phyloP scores from a whole-genome alignment of 2,113 vertebrate species.

The Megaceryle torquata region DNA sequence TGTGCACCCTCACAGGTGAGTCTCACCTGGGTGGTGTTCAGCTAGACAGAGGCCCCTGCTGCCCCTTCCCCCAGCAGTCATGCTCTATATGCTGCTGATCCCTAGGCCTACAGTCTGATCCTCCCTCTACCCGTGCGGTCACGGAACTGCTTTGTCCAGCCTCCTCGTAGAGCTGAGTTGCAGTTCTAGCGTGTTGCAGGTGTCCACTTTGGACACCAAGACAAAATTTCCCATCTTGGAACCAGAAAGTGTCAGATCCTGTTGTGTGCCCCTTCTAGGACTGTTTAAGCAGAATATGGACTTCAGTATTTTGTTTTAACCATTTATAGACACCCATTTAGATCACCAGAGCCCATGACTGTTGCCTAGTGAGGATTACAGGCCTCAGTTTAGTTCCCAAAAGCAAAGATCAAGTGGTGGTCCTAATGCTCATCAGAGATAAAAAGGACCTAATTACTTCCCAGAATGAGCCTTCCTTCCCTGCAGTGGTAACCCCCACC shows the following conservation, averaged over 20 bases:
- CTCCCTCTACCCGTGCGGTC: accelerated
- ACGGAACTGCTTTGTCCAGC: accelerated
- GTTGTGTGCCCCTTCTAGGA: not conserved
- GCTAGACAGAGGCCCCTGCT: not conserved
- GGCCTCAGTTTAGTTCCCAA: not conserved
- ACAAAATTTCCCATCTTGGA: not conserved
- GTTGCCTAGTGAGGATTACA: not conserved
- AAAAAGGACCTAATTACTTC: not conserved
- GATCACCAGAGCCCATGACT: not conserved
- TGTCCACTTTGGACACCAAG: not conserved
- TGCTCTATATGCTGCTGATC: not conserved
- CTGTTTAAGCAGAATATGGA: not conserved
- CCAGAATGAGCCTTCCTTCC: not conserved
- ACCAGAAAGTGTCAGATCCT: not conserved
- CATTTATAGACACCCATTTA: not conserved
- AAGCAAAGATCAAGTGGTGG: not conserved
- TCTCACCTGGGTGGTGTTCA: not conserved
- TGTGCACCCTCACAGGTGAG: not conserved
- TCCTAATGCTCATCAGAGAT: not conserved
- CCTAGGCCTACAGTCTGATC: not conserved
- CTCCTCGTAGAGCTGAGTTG: not conserved
- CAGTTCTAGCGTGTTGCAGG: not conserved
- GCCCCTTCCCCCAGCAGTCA: not conserved
- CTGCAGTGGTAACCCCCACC: accelerated
- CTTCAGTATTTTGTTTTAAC: not conserved